Evolutionary conservation across 2,888 invertebrate genomes (phyloP), one percentile per base, ranked within the genome.

Genomic region (Sphecodes monilicornis): DNA sequence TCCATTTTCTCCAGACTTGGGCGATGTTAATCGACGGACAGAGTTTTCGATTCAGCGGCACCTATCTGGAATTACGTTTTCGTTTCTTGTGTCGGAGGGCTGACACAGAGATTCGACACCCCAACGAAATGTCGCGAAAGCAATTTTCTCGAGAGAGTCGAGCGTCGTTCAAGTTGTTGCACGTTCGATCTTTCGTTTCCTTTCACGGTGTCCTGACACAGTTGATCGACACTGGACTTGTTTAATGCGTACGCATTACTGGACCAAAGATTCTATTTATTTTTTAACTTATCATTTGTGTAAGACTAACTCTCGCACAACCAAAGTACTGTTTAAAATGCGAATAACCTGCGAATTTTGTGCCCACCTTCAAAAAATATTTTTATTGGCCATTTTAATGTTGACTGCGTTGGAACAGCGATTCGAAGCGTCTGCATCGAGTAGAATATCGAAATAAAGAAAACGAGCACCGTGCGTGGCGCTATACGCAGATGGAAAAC

Each of bases 41-140:
- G 76, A 83, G 85, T 88, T 90, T 91, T 94, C 93, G 92, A 94
- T 94, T 94, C 92, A 83, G 90, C 88, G 91, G 90, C 88, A 92
- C 88, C 92, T 91, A 91, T 90, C 90, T 86, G 89, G 91, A 93
- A 93, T 93, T 92, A 93, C 91, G 92, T 93, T 93, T 92, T 93
- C 93, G 91, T 89, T 91, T 87, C 88, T 83, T 90, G 85, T 72
- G 89, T 86, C 85, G 80, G 86, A 92, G 82, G 84, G 82, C 66
- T 83, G 87, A 84, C 76, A 68, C 71, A 54, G 86, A 73, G 66
- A 60, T 43, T 76, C 86, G 80, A 80, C 84, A 66, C 80, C 60
- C 74, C 69, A 66, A 60, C 80, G 76, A 86, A 86, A 82, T 80
- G 86, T 86, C 87, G 88, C 90, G 91, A 92, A 92, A 92, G 91